A percentile compares a stretch with the other conserved stretches of the same genome.
These are phyloP conservation scores for Tachystola acroxantha DNA, from an alignment of 2,888 invertebrate genomes.

Conservation along the genomic window DNA sequence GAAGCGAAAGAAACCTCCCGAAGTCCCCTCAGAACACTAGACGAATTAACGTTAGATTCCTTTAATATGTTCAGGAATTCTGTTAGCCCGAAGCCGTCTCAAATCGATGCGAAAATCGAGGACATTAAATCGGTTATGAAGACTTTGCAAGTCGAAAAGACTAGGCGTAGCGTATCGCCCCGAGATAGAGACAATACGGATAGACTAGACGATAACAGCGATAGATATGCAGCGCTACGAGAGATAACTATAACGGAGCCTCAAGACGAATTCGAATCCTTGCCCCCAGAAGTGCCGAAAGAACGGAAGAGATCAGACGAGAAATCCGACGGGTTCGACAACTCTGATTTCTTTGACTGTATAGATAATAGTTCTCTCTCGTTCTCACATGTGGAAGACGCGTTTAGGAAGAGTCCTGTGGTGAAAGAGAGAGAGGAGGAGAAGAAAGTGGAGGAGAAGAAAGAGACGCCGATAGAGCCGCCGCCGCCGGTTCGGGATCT, in stretches of 20 bases:
- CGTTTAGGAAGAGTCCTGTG: constrained; percentile 67
- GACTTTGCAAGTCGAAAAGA: constrained; percentile 55
- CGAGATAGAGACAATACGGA: constrained; percentile 63
- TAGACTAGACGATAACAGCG: constrained; percentile 65
- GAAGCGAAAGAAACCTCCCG: constrained; percentile 44
- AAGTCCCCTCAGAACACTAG: constrained; percentile 60
- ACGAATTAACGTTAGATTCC: constrained; percentile 59
- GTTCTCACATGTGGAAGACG: constrained; percentile 69
- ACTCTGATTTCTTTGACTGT: constrained; percentile 72
- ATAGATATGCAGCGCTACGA: constrained; percentile 89
- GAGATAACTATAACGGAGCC: constrained; percentile 84
- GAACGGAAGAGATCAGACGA: constrained; percentile 72
- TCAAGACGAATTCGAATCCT: constrained; percentile 72
- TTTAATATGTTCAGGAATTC: constrained; percentile 64
- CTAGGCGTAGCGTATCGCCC: constrained; percentile 58
- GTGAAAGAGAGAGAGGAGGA: constrained; percentile 58
- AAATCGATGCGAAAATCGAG: constrained; percentile 66
- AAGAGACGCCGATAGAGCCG: constrained; percentile 35
- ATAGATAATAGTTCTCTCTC: constrained; percentile 73
- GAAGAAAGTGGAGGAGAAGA: constrained; percentile 42
- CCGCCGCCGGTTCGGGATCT: constrained; percentile 28
- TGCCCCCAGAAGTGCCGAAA: constrained; percentile 67
- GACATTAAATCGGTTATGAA: constrained; percentile 71
- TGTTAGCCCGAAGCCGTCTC: constrained; percentile 63
- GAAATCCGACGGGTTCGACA: constrained; percentile 73